A percentile compares a stretch with the other conserved stretches of the same genome.
Evolutionary conservation across 2,888 invertebrate genomes (phyloP).

Genomic region (Limnephilus marmoratus): DNA sequence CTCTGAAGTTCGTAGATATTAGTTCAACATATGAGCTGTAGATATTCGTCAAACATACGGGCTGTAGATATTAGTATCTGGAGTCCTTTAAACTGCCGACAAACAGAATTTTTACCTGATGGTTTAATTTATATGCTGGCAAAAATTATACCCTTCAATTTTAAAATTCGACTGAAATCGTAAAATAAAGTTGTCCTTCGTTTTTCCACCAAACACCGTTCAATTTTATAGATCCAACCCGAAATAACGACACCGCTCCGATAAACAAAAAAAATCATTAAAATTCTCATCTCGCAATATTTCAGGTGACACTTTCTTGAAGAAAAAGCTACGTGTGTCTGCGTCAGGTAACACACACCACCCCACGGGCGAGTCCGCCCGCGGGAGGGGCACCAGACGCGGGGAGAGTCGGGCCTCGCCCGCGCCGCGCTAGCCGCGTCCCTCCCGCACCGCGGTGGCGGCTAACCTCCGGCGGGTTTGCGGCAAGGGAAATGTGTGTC

Average conservation of each 20-base stretch:
- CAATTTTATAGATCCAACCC: not conserved
- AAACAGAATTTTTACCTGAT: too few species aligned
- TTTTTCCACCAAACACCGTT: not conserved
- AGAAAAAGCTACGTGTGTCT: not conserved
- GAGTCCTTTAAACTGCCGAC: too few species aligned
- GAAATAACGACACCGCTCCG: not conserved
- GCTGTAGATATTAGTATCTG: too few species aligned
- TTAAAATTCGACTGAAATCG: not conserved
- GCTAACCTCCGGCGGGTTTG: slow-evolving; percentile 78
- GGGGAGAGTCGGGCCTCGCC: slow-evolving; percentile 63
- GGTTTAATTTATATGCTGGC: too few species aligned
- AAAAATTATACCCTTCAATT: too few species aligned
- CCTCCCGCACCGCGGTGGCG: slow-evolving; percentile 70
- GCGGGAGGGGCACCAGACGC: slow-evolving; percentile 56
- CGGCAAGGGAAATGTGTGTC: slow-evolving; percentile 79
- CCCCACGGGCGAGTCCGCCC: slow-evolving; percentile 4
- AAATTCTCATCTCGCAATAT: slow-evolving; percentile 20
- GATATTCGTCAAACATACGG: too few species aligned
- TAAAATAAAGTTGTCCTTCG: not conserved
- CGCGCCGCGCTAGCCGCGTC: slow-evolving; percentile 69
- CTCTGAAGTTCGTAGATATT: too few species aligned
- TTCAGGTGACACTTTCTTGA: slow-evolving; percentile 25
- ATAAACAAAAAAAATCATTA: slow-evolving; percentile 16
- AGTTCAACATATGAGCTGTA: too few species aligned
- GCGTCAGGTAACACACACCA: slow-evolving; percentile 34